A percentile compares a stretch with the other conserved stretches of the same genome.
phyloP scores from a whole-genome alignment of 2,888 invertebrate species.

The Tachystola acroxantha region DNA sequence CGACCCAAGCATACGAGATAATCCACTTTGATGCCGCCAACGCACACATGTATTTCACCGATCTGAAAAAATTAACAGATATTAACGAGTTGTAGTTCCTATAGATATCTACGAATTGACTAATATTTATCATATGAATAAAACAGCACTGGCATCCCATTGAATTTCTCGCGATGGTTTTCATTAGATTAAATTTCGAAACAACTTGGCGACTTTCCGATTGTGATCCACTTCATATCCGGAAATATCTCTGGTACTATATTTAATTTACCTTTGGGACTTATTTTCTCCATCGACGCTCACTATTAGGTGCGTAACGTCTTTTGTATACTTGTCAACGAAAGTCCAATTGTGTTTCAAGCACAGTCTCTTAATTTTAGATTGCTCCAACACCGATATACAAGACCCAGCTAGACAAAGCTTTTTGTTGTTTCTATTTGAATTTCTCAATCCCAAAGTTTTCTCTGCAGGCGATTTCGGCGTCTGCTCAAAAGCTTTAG shows the following conservation, averaged over 20 bases:
- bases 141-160: no score
- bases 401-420: slow-evolving; percentile 56
- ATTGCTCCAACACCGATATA: slow-evolving; percentile 34
- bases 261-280: slow-evolving; percentile 63
- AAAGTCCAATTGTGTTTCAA: slow-evolving; percentile 41
- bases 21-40: slow-evolving; percentile 79
- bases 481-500: slow-evolving; percentile 53
- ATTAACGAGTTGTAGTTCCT: no score
- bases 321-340: slow-evolving; percentile 46
- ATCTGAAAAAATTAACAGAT: slow-evolving; percentile 39
- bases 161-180: no score
- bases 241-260: no score
- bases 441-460: slow-evolving; percentile 18
- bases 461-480: slow-evolving; percentile 28
- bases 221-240: no score
- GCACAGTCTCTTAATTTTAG: slow-evolving; percentile 45
- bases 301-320: slow-evolving; percentile 65
- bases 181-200: no score
- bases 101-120: no score
- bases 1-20: slow-evolving; percentile 74
- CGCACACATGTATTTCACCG: slow-evolving; percentile 77
- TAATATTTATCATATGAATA: no score
- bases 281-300: slow-evolving; percentile 59
- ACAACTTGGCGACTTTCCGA: no score
- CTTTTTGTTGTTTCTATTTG: slow-evolving; percentile 18